A percentile compares a stretch with the other conserved stretches of the same genome.
Conservation (phyloP, 1,140 invertebrate genomes). For the Drosophila pseudoobscura region DNA sequence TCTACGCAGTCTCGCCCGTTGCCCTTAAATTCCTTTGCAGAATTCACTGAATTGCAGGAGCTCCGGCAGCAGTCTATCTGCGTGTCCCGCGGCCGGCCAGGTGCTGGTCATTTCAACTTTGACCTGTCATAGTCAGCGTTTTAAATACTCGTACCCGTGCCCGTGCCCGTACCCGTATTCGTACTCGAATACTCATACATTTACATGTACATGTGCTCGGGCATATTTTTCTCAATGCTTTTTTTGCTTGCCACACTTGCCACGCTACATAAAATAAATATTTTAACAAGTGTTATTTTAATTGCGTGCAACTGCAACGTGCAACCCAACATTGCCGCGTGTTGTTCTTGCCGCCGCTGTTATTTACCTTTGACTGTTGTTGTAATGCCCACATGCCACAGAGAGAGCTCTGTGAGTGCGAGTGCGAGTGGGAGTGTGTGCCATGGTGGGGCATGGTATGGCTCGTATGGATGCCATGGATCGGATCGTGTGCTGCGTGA, state of each 20-base stretch:
- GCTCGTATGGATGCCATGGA: conserved; percentile 1
- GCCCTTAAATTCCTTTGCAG: too few relatives aligned
- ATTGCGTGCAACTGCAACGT: conserved; percentile 69
- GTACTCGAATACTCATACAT: too few relatives aligned
- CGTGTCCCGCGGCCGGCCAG: too few relatives aligned
- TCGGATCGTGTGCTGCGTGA: conserved; percentile 39
- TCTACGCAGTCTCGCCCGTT: too few relatives aligned
- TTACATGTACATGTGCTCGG: not conserved
- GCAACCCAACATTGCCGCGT: conserved; percentile 36
- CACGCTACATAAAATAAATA: conserved; percentile 69
- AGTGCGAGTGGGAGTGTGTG: not conserved
- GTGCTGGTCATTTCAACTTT: conserved; percentile 19
- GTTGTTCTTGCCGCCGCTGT: conserved; percentile 29
- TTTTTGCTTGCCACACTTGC: conserved; percentile 18
- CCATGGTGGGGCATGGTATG: conserved; percentile 4
- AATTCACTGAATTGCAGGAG: not conserved
- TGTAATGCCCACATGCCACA: conserved; percentile 20
- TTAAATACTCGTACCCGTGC: not conserved
- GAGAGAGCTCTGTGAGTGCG: not conserved
- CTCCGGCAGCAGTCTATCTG: too few relatives aligned
- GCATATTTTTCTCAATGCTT: conserved; percentile 30
- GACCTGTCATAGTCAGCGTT: conserved; percentile 38
- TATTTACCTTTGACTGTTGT: conserved; percentile 57
- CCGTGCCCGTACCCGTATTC: too few relatives aligned
- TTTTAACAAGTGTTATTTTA: conserved; percentile 80